These are phyloP conservation scores for Drosophila demipolita DNA, from an alignment of 2,888 invertebrate species.

Conservation along the genomic window DNA sequence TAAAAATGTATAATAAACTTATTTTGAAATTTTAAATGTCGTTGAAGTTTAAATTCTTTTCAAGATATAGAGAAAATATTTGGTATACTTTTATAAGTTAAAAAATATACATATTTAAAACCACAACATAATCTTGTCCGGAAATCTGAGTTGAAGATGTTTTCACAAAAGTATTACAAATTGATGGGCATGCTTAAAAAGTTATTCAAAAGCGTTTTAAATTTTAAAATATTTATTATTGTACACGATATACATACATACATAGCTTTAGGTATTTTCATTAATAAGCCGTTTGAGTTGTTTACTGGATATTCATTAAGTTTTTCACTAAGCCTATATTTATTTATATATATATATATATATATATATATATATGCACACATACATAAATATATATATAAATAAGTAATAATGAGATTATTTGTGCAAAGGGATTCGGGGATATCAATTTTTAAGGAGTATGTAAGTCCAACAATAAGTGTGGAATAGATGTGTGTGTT, in stretches of 20 bases:
- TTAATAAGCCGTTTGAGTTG: slow-evolving; percentile 53
- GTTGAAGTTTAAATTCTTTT: neutral
- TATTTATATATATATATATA: slow-evolving; percentile 32
- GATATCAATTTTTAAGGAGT: slow-evolving; percentile 14
- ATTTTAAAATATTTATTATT: slow-evolving; percentile 64
- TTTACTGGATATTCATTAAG: slow-evolving; percentile 71
- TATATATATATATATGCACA: slow-evolving; percentile 13
- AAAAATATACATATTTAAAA: neutral
- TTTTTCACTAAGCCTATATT: slow-evolving; percentile 41
- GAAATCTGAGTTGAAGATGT: neutral
- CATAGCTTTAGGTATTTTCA: slow-evolving; percentile 50
- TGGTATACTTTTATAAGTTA: neutral
- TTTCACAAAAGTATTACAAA: neutral
- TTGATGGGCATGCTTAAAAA: neutral
- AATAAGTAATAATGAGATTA: slow-evolving; percentile 62
- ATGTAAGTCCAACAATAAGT: slow-evolving; percentile 51
- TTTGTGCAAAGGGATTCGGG: slow-evolving; percentile 44
- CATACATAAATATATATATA: slow-evolving; percentile 10
- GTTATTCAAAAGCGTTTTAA: slow-evolving; percentile 6
- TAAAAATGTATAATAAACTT: slow-evolving; percentile 31
- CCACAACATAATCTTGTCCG: neutral
- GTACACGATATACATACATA: slow-evolving; percentile 64
- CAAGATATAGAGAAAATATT: neutral
- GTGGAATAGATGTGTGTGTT: slow-evolving; percentile 50
- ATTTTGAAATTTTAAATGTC: neutral